phyloP scores from a whole-genome alignment of 1,140 invertebrate species.

The Microplitis demolitor region DNA sequence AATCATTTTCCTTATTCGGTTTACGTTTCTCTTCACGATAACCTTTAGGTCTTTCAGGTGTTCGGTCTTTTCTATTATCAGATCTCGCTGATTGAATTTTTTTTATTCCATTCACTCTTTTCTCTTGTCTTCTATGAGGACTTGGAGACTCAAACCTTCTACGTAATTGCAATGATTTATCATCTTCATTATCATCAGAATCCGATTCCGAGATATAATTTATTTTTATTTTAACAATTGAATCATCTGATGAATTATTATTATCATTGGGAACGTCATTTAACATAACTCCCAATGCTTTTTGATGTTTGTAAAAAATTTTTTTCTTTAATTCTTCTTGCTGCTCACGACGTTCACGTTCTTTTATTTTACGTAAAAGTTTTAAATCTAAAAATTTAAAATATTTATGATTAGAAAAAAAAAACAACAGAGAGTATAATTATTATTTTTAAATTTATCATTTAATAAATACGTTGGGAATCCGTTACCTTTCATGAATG shows the following conservation, averaged over 20 bases:
- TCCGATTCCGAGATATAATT: slow-evolving; percentile 38
- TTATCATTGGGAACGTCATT: slow-evolving; percentile 22
- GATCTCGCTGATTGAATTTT: neutral
- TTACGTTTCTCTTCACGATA: neutral
- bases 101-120: neutral
- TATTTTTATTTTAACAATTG: slow-evolving; percentile 42
- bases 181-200: slow-evolving; percentile 19
- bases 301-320: slow-evolving; percentile 42
- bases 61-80: neutral
- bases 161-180: slow-evolving; percentile 3
- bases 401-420: neutral
- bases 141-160: neutral
- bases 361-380: slow-evolving; percentile 51
- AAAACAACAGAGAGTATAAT: neutral
- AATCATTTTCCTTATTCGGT: neutral
- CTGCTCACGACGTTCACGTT: slow-evolving; percentile 44
- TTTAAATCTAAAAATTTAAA: slow-evolving; percentile 48
- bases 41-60: slow-evolving; percentile 1
- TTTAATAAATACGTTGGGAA: neutral
- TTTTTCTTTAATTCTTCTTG: slow-evolving; percentile 48
- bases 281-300: slow-evolving; percentile 36
- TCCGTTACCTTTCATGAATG: slow-evolving; percentile 56
- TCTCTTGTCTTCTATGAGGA: neutral
- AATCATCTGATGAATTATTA: slow-evolving; percentile 28
- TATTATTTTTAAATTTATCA: neutral